Percentiles rank a stretch among this genome's conserved stretches.
These are phyloP conservation scores for Siphonodentalium dalli DNA, from an alignment of 2,888 invertebrate genomes.

Conservation along the genomic window DNA sequence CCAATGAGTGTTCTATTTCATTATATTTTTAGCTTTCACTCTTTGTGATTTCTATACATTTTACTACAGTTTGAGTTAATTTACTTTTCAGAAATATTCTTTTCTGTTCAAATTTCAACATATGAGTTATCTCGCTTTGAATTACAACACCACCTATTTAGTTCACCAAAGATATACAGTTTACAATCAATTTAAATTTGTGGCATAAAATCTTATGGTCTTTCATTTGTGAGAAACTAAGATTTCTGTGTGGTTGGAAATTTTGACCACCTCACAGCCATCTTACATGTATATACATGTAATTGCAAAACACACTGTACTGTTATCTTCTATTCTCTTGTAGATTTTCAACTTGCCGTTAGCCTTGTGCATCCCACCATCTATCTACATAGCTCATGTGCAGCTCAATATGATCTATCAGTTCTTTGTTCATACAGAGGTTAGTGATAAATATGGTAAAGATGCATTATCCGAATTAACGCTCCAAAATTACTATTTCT, in stretches of 20 bases:
- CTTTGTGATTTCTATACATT: too few species aligned
- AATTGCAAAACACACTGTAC: not conserved
- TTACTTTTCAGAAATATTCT: too few species aligned
- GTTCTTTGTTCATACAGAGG: slow-evolving; percentile 92
- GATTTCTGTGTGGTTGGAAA: not conserved
- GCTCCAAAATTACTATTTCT: not conserved
- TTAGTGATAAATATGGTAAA: slow-evolving; percentile 52
- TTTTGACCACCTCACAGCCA: not conserved
- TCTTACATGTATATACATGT: not conserved
- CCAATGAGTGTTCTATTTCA: too few species aligned
- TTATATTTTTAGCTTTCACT: too few species aligned
- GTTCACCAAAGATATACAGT: too few species aligned
- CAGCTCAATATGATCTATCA: slow-evolving; percentile 90
- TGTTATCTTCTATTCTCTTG: slow-evolving; percentile 19
- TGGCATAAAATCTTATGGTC: too few species aligned
- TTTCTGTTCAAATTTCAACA: too few species aligned
- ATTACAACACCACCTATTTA: too few species aligned
- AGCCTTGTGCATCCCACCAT: slow-evolving; percentile 59
- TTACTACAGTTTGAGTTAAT: too few species aligned
- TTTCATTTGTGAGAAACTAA: too few species aligned
- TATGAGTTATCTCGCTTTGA: too few species aligned
- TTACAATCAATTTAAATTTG: too few species aligned
- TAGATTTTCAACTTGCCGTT: slow-evolving; percentile 65
- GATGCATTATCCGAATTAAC: not conserved
- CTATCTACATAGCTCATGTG: slow-evolving; percentile 78